Evolutionary conservation across 2,797 vertebrate species (phyloP), one percentile per base, ranked within the genome.

Genomic region (Esox lucius): DNA sequence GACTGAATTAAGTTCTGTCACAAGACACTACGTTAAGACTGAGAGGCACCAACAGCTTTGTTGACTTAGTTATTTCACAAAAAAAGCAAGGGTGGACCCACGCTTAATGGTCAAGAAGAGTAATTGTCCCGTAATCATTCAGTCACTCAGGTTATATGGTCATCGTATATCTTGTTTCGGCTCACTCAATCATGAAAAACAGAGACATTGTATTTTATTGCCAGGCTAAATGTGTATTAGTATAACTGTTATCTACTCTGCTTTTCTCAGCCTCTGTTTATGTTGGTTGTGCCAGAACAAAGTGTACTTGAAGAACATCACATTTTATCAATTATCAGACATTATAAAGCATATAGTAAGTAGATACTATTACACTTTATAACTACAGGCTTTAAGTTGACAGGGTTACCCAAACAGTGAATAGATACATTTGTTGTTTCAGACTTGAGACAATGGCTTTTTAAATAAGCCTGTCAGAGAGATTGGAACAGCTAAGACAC

Each of bases 81-180:
- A 39, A 24, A 61, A 61, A 26, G 11, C 33, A 19, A 5, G 9
- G 59, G 71, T 26, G 22, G 28, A 8, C 19, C 61, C 13, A 72
- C 13, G 59, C 39, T 48, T 61, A 48, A 46, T 35, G 62, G 72
- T 66, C 51, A 39, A 42, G 67, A 28, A 69, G 67, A 53, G 39
- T 61, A 59, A 75, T 75, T 56, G 59, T 19, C 51, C 19, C 16
- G 9, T 28, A 28, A 39, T 39, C 62, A 53, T 84, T 79, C 73
- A 75, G 77, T 79, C 80, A 78, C 65, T 51, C 82, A 75, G 64
- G 68, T 56, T 73, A 66, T 39, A 12, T 39, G 48, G 39, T 28
- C 16, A 68, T 26, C 22, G 15, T 31, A 16, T 66, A 66, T 31
- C 64, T 35, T 66, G 64, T 66, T 66, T 66, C 6, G 22, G 31